Base-by-base conservation (phyloP, 2,888 invertebrate species). In the Nemoura dubitans region DNA sequence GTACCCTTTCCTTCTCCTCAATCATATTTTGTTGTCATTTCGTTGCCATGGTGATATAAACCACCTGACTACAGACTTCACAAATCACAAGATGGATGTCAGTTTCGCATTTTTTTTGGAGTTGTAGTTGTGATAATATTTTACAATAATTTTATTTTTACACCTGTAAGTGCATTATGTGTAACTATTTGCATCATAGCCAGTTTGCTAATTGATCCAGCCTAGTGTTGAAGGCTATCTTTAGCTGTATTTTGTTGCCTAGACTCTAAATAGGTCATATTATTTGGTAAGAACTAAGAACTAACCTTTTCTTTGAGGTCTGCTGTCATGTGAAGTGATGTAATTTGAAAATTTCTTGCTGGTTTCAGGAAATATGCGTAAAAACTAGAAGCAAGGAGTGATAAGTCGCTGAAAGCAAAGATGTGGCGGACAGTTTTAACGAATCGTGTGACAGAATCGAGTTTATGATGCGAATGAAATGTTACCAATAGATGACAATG, bases 61-160 rank as follows among this genome's bases (percentile, higher is more conserved):
- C 80, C 86, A 86, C 81, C 85, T 87, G 87, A 85, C 59, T 59
- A 85, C 1, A 59, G 6, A 87, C 87, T 85, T 87, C 87, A 87
- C 76, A 87, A 86, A 6, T 87, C 87, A 87, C 76, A 87, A 86
- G 7, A 85, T 85, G 85, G 77, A 78, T 78, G 26, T 26, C 78
- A 78, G 78, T 26, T 78, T 78, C 28, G 25, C 78, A 28, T 27
- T 28, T 78, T 78, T 76, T 78, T 78, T 78, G 10, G 78, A 14
- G n/a, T 25, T 14, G 78, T 2, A 78, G 78, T 78, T 21, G 78
- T 78, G 26, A 3, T 10, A 59, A 59, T 59, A 59, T 59, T 59
- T 59, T 59, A 21, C 59, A 59, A 59, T 59, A 59, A 59, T 21
- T 59, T 59, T 59, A 59, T 59, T 59, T 78, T 78, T 27, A 78